Percentiles rank a stretch among this genome's conserved stretches.
Conservation (phyloP, 1,140 invertebrate species). For the Trichoplusia ni region DNA sequence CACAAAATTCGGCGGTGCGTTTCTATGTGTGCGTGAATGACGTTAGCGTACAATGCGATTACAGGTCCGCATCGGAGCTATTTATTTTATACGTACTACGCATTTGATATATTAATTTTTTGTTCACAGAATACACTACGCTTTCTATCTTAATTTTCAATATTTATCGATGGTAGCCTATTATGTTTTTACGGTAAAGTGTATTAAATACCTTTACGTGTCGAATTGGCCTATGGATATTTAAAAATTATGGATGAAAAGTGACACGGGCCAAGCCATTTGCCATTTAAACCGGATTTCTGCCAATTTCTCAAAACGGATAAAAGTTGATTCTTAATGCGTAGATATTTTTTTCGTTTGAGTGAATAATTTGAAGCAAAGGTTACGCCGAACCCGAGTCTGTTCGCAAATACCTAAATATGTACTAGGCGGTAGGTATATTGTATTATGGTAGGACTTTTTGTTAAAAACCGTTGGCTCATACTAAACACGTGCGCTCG, state of each 20-base stretch:
- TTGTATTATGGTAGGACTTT: background rate
- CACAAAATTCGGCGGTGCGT: slow-evolving; percentile 72
- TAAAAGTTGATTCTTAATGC: slow-evolving; percentile 3
- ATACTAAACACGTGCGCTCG: background rate
- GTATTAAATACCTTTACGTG: background rate
- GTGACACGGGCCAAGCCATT: slow-evolving; percentile 12
- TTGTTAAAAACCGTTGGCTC: background rate
- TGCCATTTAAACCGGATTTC: slow-evolving; percentile 6
- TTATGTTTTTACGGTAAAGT: background rate
- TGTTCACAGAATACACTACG: no score
- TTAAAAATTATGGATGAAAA: slow-evolving; percentile 16
- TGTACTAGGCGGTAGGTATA: background rate
- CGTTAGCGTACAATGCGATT: slow-evolving; percentile 79
- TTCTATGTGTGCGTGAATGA: slow-evolving; percentile 75
- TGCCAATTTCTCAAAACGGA: slow-evolving; percentile 17
- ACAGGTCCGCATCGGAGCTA: slow-evolving; percentile 65
- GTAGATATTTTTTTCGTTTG: background rate
- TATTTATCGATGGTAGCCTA: background rate
- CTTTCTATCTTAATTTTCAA: background rate
- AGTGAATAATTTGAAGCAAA: background rate
- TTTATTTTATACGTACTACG: slow-evolving; percentile 38
- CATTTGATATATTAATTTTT: background rate
- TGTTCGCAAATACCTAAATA: background rate
- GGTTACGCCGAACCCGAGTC: background rate
- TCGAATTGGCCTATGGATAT: background rate